Percentiles rank a stretch among this genome's conserved stretches.
These are phyloP conservation scores for Ectemnius lituratus DNA, from an alignment of 2,888 invertebrate species.

Conservation along the genomic window DNA sequence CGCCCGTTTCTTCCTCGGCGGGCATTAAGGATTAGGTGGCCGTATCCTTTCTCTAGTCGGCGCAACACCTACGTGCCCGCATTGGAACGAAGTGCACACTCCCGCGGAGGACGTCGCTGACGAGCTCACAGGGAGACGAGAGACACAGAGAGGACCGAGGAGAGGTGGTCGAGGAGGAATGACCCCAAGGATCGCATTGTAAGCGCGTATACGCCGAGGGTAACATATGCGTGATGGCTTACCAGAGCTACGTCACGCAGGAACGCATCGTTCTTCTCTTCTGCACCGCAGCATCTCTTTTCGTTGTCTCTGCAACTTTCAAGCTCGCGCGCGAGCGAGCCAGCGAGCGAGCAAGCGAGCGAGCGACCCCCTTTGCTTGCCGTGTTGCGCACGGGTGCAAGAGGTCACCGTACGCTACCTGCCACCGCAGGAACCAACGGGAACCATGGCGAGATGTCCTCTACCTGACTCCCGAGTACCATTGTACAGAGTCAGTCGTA, in stretches of 20 bases:
- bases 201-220: constrained; percentile 53
- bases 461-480: constrained; percentile 19
- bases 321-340: constrained; percentile 19
- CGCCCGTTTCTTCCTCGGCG: constrained; percentile 1
- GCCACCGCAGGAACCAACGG: constrained; percentile 54
- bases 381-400: constrained; percentile 37
- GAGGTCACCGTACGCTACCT: constrained; percentile 57
- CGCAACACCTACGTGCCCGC: constrained; percentile 43
- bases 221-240: constrained; percentile 74
- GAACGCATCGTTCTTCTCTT: constrained; percentile 59
- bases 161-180: constrained; percentile 58
- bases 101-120: constrained; percentile 22
- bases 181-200: constrained; percentile 65
- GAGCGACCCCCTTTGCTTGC: not conserved
- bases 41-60: too few species aligned
- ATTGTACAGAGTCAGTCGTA: constrained; percentile 19
- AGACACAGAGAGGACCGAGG: constrained; percentile 41
- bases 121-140: too few species aligned
- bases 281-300: constrained; percentile 35
- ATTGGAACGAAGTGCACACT: constrained; percentile 40
- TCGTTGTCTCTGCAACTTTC: constrained; percentile 19
- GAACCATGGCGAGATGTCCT: constrained; percentile 31
- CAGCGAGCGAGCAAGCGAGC: not conserved
- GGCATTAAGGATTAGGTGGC: too few species aligned
- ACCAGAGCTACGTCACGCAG: constrained; percentile 73